A percentile compares a stretch with the other conserved stretches of the same genome.
These are phyloP conservation scores for Nemoura dubitans DNA, from an alignment of 2,888 invertebrate species.

Conservation along the genomic window DNA sequence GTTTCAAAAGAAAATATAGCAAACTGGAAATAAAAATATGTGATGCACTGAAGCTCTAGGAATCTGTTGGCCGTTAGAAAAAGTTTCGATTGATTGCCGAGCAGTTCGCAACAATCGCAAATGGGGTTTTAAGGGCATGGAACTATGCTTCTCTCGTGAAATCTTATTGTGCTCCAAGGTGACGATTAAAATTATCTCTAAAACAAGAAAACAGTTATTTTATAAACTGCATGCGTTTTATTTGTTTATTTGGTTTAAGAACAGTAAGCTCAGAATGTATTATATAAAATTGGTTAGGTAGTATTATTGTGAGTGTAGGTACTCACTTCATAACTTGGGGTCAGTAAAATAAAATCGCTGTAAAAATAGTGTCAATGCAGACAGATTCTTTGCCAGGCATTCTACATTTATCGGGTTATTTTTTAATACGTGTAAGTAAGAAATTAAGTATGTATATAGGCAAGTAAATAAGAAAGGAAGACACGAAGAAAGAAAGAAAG, in stretches of 20 bases:
- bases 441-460: neutral
- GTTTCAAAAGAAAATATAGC: neutral
- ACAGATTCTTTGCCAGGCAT: neutral
- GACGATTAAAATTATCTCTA: neutral
- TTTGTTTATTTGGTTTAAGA: neutral
- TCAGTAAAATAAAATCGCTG: neutral
- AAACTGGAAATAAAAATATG: neutral
- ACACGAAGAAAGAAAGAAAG: conserved; percentile 1
- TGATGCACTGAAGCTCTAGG: neutral
- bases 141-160: neutral
- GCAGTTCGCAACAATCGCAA: neutral
- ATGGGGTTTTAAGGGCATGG: neutral
- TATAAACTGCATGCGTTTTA: neutral
- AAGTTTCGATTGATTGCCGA: neutral
- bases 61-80: neutral
- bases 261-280: neutral
- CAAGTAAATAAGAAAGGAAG: neutral
- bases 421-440: neutral
- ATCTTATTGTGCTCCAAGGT: neutral
- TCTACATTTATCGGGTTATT: neutral
- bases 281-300: neutral
- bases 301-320: neutral
- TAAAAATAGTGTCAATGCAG: neutral
- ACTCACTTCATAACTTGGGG: neutral
- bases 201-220: neutral